Base-by-base conservation (phyloP, 2,888 invertebrate species). In the Choristoneura rosaceana region DNA sequence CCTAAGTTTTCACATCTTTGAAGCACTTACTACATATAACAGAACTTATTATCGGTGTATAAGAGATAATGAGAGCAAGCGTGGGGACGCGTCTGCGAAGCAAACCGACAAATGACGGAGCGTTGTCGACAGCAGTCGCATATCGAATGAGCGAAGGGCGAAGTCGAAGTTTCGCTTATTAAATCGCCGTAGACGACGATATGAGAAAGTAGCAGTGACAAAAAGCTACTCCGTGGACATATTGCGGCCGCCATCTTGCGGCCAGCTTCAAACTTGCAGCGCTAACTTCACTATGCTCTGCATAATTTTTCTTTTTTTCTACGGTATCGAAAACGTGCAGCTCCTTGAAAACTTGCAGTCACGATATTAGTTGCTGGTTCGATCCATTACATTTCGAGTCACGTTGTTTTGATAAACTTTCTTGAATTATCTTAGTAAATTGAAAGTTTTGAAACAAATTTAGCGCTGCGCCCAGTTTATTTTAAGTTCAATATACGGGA, bases 131-230 rank as follows among this genome's bases (percentile, higher is more conserved):
- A 88, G 84, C 88, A 87, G 85, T 82, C 88, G 91, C 90, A 93
- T 93, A 91, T 89, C 87, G 84, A 91, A 93, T 90, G 90, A 92
- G 89, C 85, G 84, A 81, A 86, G 87, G 89, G 81, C 85, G 79
- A 93, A 93, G 89, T 93, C 85, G 79, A 93, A 93, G 89, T 93
- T 93, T 90, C 84, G 83, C 86, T 92, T 94, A 93, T 94, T 93
- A 93, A 89, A 93, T 92, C 88, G 87, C 86, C 84, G 88, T 87
- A 81, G 81, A 82, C 84, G 87, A 79, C 87, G 88, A 90, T 90
- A 93, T 91, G 91, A 92, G 91, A 91, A 91, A 91, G 86, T 87
- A 87, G 83, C 79, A 81, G 83, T 82, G 85, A 89, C 93, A 93
- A 93, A 93, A 94, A 93, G 85, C 87, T 81, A 83, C 78, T 80